These are phyloP conservation scores for Garrulus glandarius DNA, from an alignment of 2,797 vertebrate genomes.

Conservation along the genomic window DNA sequence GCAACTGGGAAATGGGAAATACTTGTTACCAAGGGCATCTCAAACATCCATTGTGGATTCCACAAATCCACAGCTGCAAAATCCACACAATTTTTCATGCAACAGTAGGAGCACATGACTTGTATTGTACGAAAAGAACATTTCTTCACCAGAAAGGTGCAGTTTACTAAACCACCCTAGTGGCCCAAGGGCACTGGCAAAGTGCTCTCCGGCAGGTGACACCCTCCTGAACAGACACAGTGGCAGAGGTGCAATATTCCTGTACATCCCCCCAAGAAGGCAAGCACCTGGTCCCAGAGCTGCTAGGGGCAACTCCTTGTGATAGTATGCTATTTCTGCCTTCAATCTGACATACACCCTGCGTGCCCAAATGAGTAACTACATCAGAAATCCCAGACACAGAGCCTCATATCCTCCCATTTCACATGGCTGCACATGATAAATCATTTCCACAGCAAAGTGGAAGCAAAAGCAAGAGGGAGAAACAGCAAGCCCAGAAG, in stretches of 20 bases:
- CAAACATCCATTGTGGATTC: background rate
- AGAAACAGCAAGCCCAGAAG: background rate
- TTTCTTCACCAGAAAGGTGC: background rate
- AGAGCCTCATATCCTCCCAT: background rate
- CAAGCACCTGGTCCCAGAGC: background rate
- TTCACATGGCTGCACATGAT: background rate
- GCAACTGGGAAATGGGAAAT: background rate
- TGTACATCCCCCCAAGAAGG: background rate
- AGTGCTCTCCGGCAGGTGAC: background rate
- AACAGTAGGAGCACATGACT: background rate
- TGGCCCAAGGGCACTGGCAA: background rate
- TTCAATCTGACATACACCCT: background rate
- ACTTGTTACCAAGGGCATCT: background rate
- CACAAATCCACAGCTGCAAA: background rate
- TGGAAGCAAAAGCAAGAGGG: background rate
- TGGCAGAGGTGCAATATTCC: background rate
- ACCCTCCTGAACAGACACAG: background rate
- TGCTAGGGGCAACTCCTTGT: background rate
- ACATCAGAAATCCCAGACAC: background rate
- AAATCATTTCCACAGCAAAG: background rate
- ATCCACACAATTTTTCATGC: background rate
- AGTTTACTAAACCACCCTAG: background rate
- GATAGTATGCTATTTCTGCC: background rate
- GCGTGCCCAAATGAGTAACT: background rate
- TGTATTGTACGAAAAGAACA: accelerated